Conservation (phyloP, 2,888 invertebrate species). For the Herminia tarsipennalis region DNA sequence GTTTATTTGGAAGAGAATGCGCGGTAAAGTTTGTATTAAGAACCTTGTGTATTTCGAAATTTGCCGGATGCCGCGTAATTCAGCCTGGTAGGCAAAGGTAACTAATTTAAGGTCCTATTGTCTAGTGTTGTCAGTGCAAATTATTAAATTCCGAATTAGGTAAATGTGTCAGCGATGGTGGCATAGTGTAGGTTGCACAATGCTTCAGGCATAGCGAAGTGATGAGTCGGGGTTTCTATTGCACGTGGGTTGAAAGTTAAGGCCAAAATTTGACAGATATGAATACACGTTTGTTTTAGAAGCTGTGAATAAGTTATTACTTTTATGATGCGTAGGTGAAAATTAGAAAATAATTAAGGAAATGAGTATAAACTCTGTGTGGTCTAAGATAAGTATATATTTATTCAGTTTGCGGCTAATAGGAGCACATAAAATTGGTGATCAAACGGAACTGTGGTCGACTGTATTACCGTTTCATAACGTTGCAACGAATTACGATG, state of each 20-base stretch:
- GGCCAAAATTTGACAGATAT: conserved; percentile 74
- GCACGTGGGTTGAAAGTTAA: conserved; percentile 75
- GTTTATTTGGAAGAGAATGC: conserved; percentile 35
- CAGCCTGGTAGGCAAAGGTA: conserved; percentile 64
- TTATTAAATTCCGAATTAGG: conserved; percentile 73
- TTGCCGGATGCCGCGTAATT: conserved; percentile 54
- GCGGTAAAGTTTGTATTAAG: conserved; percentile 15
- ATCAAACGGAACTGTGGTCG: conserved; percentile 43
- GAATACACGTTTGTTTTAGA: conserved; percentile 62
- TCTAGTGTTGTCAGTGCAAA: conserved; percentile 69
- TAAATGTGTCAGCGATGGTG: conserved; percentile 70
- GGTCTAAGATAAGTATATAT: background rate
- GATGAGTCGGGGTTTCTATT: conserved; percentile 66
- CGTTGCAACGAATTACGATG: conserved; percentile 54
- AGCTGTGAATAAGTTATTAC: conserved; percentile 62
- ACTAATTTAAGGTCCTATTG: conserved; percentile 74
- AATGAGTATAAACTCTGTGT: conserved; percentile 28
- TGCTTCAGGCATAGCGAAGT: conserved; percentile 64
- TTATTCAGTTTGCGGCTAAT: conserved; percentile 6
- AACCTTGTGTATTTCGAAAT: conserved; percentile 52
- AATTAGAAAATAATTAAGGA: conserved; percentile 51
- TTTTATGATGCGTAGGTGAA: conserved; percentile 39
- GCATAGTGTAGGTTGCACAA: conserved; percentile 68
- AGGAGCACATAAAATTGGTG: conserved; percentile 26
- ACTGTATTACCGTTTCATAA: conserved; percentile 55